Base-by-base conservation (phyloP, 2,797 vertebrate species). In the Euphonia xanthogaster region DNA sequence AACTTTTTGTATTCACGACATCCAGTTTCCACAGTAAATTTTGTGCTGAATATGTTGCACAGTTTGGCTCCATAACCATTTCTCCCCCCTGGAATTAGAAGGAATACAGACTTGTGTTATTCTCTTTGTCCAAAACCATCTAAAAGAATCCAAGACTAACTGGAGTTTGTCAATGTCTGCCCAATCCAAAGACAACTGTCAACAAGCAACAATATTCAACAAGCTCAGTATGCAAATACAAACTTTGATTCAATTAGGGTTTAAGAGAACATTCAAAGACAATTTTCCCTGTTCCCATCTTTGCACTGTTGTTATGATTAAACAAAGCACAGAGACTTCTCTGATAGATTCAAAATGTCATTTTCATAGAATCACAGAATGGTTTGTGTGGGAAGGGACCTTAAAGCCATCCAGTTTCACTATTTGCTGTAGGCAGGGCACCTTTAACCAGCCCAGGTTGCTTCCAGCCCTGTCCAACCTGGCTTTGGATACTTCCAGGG, bases 61-160 rank as follows among this genome's bases (percentile, higher is more conserved):
- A 99, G 97, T 97, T 99, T 99, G 48, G 99, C 99, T 95, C 99
- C 99, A 39, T 99, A 99, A 92, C 99, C 99, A 96, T 99, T 99
- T 94, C 99, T 98, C 28, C 99, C 99, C 98, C 99, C 99, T 99
- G 72, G 61, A 94, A 96, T 89, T 80, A 93, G 57, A 96, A 86
- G 48, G 24, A 78, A 88, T 48, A 39, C 27, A 84, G 79, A 54
- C 7, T 45, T 12, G 5, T 62, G 75, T 75, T 58, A 65, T 17
- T 58, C 19, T 28, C 33, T 80, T 80, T 58, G 50, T 24, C 63
- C 72, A 77, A 72, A 83, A 48, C 8, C 25, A 45, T 14, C 45
- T 25, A 8, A 62, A 85, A 65, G 44, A 74, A 60, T 21, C 25
- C 40, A 53, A 58, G 20, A 23, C 28, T 58, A 37, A 62, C n/a